Conservation (phyloP, 2,113 vertebrate genomes). For the Ancistrus triradiatus region DNA sequence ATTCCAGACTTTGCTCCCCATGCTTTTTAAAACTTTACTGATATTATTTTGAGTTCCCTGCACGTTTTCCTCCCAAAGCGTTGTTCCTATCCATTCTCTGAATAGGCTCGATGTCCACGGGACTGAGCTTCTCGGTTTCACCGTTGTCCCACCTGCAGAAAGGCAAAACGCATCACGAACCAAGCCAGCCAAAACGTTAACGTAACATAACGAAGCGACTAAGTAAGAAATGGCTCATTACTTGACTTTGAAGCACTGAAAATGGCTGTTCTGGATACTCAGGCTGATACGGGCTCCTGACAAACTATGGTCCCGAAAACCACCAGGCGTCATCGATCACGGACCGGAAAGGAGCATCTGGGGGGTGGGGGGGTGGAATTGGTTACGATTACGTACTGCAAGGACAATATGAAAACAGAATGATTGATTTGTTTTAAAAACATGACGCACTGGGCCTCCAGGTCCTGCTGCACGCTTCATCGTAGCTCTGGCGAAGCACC, state of each 20-base stretch:
- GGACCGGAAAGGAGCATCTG: constrained; percentile 91
- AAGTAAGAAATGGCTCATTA: constrained; percentile 49
- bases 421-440: not conserved
- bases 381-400: too few relatives aligned
- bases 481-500: constrained; percentile 88
- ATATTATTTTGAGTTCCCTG: too few relatives aligned
- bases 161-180: constrained; percentile 23
- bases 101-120: constrained; percentile 95
- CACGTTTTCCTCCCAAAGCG: too few relatives aligned
- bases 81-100: constrained; percentile 75
- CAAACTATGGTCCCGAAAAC: constrained; percentile 93
- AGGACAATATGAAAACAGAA: not conserved
- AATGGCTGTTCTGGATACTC: constrained; percentile 94
- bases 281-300: constrained; percentile 88
- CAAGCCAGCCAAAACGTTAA: not conserved
- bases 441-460: constrained; percentile 83
- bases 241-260: constrained; percentile 96
- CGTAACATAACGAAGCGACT: too few relatives aligned
- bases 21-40: too few relatives aligned
- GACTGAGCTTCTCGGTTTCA: constrained; percentile 91
- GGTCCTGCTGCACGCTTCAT: constrained; percentile 84
- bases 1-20: too few relatives aligned
- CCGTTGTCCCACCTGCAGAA: constrained; percentile 90
- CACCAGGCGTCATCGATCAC: constrained; percentile 98
- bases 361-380: too few relatives aligned